A percentile compares a stretch with the other conserved stretches of the same genome.
These are phyloP conservation scores for Indicator maculatus DNA, from an alignment of 2,113 vertebrate genomes.

Conservation along the genomic window DNA sequence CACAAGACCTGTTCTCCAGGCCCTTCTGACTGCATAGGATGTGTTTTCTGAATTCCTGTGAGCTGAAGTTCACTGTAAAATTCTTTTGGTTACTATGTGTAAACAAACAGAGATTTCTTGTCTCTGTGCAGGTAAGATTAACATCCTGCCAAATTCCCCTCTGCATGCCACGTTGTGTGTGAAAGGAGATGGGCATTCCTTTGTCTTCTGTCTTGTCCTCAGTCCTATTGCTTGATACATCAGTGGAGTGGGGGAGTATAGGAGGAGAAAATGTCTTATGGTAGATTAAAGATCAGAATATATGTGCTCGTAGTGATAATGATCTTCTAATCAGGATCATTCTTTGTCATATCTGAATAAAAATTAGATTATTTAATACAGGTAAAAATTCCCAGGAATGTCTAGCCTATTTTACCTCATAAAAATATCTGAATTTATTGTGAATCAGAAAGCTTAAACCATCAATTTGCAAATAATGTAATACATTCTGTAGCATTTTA, in stretches of 20 bases:
- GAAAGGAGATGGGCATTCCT: neutral
- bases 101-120: neutral
- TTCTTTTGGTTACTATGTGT: neutral
- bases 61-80: neutral
- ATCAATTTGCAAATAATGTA: neutral
- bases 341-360: neutral
- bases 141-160: neutral
- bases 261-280: neutral
- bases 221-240: neutral
- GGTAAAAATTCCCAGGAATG: neutral
- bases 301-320: fast-evolving
- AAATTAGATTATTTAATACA: neutral
- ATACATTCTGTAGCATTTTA: neutral
- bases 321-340: neutral
- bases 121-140: neutral
- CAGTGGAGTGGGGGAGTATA: neutral
- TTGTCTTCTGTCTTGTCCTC: neutral
- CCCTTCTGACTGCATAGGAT: neutral
- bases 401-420: neutral
- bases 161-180: neutral
- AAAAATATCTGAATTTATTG: neutral
- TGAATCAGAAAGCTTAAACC: neutral
- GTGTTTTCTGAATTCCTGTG: neutral
- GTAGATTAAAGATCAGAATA: neutral
- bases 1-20: too few relatives aligned